These are phyloP conservation scores for Luscinia luscinia DNA, from an alignment of 2,797 vertebrate genomes.

Conservation along the genomic window DNA sequence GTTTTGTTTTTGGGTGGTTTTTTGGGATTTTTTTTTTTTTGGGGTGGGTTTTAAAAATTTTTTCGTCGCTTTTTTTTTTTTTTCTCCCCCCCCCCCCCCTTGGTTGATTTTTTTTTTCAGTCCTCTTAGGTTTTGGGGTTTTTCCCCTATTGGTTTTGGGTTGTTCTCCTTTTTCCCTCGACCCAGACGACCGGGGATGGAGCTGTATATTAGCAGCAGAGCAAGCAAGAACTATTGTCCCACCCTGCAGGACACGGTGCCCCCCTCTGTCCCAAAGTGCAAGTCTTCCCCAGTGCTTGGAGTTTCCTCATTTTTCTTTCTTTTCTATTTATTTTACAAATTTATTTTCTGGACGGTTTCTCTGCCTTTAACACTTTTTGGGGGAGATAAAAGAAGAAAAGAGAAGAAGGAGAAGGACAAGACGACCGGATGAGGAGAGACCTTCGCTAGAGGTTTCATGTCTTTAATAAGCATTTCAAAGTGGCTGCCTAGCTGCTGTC, in stretches of 20 bases:
- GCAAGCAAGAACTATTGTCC: background rate
- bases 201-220: background rate
- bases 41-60: background rate
- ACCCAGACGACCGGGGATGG: background rate
- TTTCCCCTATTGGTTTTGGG: fast-evolving
- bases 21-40: too few species aligned
- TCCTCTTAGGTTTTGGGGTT: background rate
- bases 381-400: background rate
- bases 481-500: background rate
- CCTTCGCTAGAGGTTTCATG: background rate
- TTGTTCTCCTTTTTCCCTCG: background rate
- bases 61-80: background rate
- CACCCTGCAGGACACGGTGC: background rate
- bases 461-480: slow-evolving; percentile 40
- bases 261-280: background rate
- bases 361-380: background rate
- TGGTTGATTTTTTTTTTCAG: too few species aligned
- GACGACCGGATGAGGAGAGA: background rate
- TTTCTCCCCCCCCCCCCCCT: fast-evolving
- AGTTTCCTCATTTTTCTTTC: background rate
- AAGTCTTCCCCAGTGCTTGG: background rate
- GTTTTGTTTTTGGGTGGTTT: background rate
- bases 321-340: background rate
- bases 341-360: background rate
- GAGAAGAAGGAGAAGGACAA: background rate